Base-by-base conservation (phyloP, 2,888 invertebrate species). In the Nematopogon swammerdamellus region DNA sequence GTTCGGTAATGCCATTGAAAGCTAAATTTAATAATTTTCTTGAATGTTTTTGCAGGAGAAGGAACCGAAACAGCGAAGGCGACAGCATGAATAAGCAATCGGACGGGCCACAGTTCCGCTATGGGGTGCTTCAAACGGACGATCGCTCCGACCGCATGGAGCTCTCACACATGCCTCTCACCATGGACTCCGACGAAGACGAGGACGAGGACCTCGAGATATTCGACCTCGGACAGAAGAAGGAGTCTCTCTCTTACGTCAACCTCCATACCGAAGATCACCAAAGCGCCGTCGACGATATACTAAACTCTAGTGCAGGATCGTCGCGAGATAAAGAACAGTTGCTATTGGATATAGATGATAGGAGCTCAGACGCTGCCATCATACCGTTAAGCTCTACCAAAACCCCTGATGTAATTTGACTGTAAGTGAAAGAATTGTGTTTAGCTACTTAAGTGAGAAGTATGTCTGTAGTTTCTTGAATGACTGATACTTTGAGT, bases 171-270 rank as follows among this genome's bases (percentile, higher is more conserved):
- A 64, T 80, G 30, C 80, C 80, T 0, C 59, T 80, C 2, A 79
- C 79, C 0, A 72, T 77, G 70, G 79, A 80, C 46, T 79, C 80
- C 1, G 80, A 80, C 47, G 80, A 80, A 2, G 50, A 50, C 25
- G 75, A 79, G 6, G 80, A 80, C 47, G 80, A 79, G 25, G 80
- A 80, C 50, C 57, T 80, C 19, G 80, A 80, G 55, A 79, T 80
- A 58, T 80, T 80, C 55, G 80, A 80, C 55, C 58, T 80, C 25
- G 75, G 70, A 56, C 72, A 76, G 53, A 77, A 75, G 56, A 75
- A 70, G 51, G 75, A 75, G 50, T 73, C 76, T 30, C 55, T 76
- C 2, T 77, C 79, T 0, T 77, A 77, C 52, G 75, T 77, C 1
- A 79, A 76, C 53, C 59, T 77, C 8, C 70, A 76, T 57, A 62